Evolutionary conservation across 2,888 invertebrate species (phyloP), one percentile per base, ranked within the genome.

Genomic region (Anodontia alba): DNA sequence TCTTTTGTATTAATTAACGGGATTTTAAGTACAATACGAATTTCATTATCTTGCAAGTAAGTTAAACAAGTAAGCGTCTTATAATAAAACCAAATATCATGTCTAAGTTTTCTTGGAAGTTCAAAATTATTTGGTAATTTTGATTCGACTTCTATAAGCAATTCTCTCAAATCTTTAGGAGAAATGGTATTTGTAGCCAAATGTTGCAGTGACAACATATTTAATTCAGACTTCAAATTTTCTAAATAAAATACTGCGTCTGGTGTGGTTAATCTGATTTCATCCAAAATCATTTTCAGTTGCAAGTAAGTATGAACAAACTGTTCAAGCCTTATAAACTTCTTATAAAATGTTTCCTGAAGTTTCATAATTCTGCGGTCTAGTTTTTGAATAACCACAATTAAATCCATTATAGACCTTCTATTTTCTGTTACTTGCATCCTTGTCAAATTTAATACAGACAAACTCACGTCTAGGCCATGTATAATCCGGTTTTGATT

Each of bases 61-160:
- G 73, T 29, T 26, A 42, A 43, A 73, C 78, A 78, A 10, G 66
- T 67, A 3, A 72, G 20, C 29, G 26, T 66, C 33, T 78, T 69
- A 57, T 73, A 78, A 69, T 69, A 73, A 57, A 73, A 66, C 78
- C 78, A 78, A 33, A 73, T 78, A 26, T 78, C 51, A 20, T 33
- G 43, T 23, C 36, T 51, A 20, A 73, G 78, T 51, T 73, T 69
- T 43, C 7, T 43, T 43, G 77, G 69, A 31, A 78, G 46, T 74
- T 70, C 26, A 20, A 74, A 29, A 20, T 38, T 70, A 38, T 29
- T 36, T 20, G 73, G 78, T 29, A n/a, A n/a, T n/a, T n/a, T n/a
- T n/a, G n/a, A n/a, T n/a, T n/a, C n/a, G n/a, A n/a, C n/a, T n/a
- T n/a, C n/a, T n/a, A n/a, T n/a, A n/a, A n/a, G n/a, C n/a, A n/a